phyloP scores from a whole-genome alignment of 2,113 vertebrate species.

The Clarias macrocephalus region DNA sequence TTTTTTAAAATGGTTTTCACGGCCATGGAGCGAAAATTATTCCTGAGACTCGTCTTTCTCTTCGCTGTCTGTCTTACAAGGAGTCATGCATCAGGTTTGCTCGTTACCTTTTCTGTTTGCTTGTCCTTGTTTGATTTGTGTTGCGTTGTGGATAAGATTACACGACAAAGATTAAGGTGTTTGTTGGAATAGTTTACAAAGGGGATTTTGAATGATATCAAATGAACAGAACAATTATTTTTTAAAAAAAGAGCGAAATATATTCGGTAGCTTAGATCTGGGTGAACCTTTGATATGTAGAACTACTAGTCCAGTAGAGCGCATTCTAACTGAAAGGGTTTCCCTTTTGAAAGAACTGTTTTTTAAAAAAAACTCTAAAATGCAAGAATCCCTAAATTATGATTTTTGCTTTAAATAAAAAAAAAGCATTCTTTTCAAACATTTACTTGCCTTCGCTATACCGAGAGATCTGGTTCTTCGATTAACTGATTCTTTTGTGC shows the following conservation, averaged over 20 bases:
- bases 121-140: not conserved
- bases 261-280: not conserved
- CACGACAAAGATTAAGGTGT: not conserved
- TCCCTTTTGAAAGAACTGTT: not conserved
- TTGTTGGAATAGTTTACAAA: not conserved
- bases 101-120: not conserved
- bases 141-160: not conserved
- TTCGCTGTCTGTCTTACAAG: slow-evolving; percentile 39
- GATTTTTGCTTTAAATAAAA: not conserved
- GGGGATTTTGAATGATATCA: not conserved
- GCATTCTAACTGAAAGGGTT: not conserved
- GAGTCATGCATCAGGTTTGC: slow-evolving; percentile 60
- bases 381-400: not conserved
- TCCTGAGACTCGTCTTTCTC: slow-evolving; percentile 24
- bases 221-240: not conserved
- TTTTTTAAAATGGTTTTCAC: not conserved
- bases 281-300: not conserved
- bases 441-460: not conserved
- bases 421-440: not conserved
- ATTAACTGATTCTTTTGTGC: not conserved
- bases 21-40: slow-evolving; percentile 37
- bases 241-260: not conserved
- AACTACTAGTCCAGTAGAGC: not conserved
- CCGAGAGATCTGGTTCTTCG: not conserved
- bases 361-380: not conserved